Evolutionary conservation across 92 coral and sea anemone genomes (phyloP).

Genomic region (Galaxea fascicularis): DNA sequence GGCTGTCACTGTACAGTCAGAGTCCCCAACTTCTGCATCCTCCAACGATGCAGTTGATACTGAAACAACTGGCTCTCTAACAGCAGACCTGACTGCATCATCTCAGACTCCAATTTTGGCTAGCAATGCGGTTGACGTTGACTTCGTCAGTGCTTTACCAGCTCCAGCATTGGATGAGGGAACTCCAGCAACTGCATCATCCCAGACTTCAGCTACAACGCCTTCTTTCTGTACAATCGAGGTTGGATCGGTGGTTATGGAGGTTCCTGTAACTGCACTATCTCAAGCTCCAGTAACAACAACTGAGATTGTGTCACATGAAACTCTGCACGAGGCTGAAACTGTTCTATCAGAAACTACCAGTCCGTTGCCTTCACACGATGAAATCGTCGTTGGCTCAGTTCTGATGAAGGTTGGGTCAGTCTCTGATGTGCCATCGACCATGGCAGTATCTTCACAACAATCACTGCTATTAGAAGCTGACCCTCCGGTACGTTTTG

Average conservation of each 20-base stretch:
- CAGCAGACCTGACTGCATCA: background rate
- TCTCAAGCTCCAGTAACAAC: background rate
- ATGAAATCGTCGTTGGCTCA: background rate
- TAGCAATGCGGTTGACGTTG: background rate
- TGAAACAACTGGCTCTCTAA: background rate
- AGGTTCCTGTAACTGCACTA: background rate
- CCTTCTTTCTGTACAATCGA: background rate
- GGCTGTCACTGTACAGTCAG: background rate
- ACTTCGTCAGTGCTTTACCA: background rate
- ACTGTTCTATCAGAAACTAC: too few species aligned
- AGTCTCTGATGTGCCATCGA: too few species aligned
- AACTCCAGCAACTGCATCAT: background rate
- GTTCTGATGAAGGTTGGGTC: background rate
- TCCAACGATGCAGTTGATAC: background rate
- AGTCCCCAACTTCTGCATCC: background rate
- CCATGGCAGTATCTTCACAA: too few species aligned
- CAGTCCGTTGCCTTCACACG: background rate
- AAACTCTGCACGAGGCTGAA: too few species aligned
- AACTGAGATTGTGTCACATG: too few species aligned
- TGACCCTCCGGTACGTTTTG: background rate
- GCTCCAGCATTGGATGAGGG: too few species aligned
- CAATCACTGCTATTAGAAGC: background rate
- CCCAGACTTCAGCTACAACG: background rate
- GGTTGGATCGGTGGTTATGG: background rate
- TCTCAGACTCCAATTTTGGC: background rate